Base-by-base conservation (phyloP, 2,113 vertebrate genomes). In the Saguinus imperator region DNA sequence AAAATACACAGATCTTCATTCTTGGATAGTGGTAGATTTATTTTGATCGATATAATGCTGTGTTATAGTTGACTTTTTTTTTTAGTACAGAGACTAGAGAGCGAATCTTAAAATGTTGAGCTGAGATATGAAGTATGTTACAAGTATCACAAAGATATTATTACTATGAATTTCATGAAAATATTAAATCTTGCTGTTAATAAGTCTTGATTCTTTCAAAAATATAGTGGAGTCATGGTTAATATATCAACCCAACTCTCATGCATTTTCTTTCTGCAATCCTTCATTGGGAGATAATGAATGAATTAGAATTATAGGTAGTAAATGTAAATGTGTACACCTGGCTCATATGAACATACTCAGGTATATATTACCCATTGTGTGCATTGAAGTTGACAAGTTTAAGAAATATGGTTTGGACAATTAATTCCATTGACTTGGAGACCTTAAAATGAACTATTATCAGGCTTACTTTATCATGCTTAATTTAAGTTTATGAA, bases 1-100 rank as follows among this genome's bases (percentile, higher is more conserved):
- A n/a, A 97, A 97, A 97, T 77, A 87, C 0, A 0, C 80, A 82
- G 84, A 94, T 94, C 20, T 35, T 94, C 70, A 61, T 90, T 95
- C 88, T 87, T 85, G 45, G 61, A 89, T 93, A 90, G 87, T 21
- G 0, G 80, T 43, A 94, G 96, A 93, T 97, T 83, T 94, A 85
- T 96, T 92, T 95, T 96, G 76, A 95, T 96, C 16, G 20, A 82
- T 95, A 72, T 11, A 79, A 72, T 82, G 35, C 58, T 95, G 50
- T 94, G 87, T 87, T 61, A 40, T 9, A 95, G 91, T 73, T 89
- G 95, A 93, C 43, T 43, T 80, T 87, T 92, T 94, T 87, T 52
- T 52, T n/a, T n/a, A 52, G 29, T 85, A 85, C 76, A 82, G 57
- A 92, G 35, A 23, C 29, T 66, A 73, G 61, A 87, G 10, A 91